Base-by-base conservation (phyloP, 1,140 invertebrate species). In the Callitettix versicolor region DNA sequence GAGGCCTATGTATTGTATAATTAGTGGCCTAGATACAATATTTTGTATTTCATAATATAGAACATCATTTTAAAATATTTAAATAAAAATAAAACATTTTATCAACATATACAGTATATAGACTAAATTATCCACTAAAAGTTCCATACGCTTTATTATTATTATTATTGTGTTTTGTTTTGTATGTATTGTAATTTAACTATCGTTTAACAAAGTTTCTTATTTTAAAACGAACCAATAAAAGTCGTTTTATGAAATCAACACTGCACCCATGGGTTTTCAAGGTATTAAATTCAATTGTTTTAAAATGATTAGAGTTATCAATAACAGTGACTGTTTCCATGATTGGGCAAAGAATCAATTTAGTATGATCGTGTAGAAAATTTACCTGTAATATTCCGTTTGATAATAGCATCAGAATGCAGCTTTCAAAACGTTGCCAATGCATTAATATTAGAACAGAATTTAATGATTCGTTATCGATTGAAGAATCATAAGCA, bases 341-440 rank as follows among this genome's bases (percentile, higher is more conserved):
- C 14, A 49, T 55, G 1, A 24, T 3, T 1, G 47, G 47, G 21
- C 53, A 55, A 14, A 58, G 26, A 2, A 58, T 58, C 0, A 58
- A 9, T 24, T 55, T 58, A 12, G 42, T 40, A 43, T 58, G 46
- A 40, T 58, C 53, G 17, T 12, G 6, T 17, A n/a, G 9, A 38
- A 55, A 58, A 21, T 55, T 55, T 3, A 58, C 41, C 24, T 58
- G 57, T n/a, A 58, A 38, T 11, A 26, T 55, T 15, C 47, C 57
- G 20, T 55, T 55, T 36, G 53, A 49, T 4, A 58, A 18, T 5
- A 52, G 24, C 47, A 55, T 52, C 6, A 21, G 41, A 3, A 50
- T 15, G 20, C 36, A 17, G 7, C 22, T 20, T 44, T 33, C n/a
- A 7, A 18, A 38, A 2, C 33, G 22, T 22, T 30, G 24, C 48